Conservation (phyloP, 92 coral and sea anemone species). For the Meandrina meandrites region DNA sequence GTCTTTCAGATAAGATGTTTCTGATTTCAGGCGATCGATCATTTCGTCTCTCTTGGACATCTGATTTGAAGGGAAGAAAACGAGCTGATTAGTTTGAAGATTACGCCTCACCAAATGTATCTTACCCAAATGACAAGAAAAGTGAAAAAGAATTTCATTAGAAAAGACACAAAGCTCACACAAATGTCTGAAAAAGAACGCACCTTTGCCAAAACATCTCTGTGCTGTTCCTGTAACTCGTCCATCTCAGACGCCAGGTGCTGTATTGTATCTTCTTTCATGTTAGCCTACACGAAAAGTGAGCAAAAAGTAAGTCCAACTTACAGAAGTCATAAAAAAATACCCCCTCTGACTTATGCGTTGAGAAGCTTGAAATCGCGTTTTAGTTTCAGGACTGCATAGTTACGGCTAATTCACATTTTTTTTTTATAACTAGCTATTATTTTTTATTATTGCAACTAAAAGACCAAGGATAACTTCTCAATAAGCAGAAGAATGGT, state of each 20-base stretch:
- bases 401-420: no score
- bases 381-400: no score
- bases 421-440: no score
- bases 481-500: no score
- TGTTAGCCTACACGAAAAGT: slow-evolving; percentile 58
- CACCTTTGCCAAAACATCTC: slow-evolving; percentile 90
- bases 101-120: no score
- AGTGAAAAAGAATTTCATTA: not conserved
- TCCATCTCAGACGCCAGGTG: slow-evolving; percentile 92
- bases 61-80: slow-evolving; percentile 23
- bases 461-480: no score
- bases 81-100: not conserved
- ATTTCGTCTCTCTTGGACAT: slow-evolving; percentile 90
- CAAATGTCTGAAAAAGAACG: no score
- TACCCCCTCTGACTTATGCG: no score
- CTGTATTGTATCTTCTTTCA: slow-evolving; percentile 91
- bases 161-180: not conserved
- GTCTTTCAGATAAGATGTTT: slow-evolving; percentile 78
- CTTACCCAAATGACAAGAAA: not conserved
- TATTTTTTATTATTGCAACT: no score
- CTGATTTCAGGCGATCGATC: slow-evolving; percentile 87
- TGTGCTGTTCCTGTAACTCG: slow-evolving; percentile 84
- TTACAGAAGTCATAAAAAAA: no score
- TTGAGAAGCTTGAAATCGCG: no score
- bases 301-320: not conserved